Evolutionary conservation across 2,113 vertebrate genomes (phyloP).

Genomic region (Puffinus mauretanicus): DNA sequence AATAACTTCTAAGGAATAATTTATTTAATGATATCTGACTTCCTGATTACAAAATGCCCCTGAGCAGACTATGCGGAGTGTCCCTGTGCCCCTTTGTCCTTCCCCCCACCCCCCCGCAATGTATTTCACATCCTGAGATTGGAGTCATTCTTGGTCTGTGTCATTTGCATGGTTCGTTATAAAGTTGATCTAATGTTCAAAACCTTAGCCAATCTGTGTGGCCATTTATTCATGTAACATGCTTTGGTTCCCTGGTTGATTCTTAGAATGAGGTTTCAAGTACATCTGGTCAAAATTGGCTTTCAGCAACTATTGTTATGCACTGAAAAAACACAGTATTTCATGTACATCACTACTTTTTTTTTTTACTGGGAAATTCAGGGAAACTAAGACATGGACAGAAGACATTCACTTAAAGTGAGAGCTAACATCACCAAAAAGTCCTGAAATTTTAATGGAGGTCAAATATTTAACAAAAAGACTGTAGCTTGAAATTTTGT

Average conservation of each 20-base stretch:
- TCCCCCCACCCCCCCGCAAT: rapidly evolving
- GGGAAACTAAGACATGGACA: background rate
- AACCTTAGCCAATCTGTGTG: background rate
- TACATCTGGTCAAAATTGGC: background rate
- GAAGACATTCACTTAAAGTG: background rate
- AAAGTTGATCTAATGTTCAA: background rate
- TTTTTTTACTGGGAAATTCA: background rate
- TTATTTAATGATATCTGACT: background rate
- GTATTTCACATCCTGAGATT: background rate
- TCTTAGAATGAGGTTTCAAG: background rate
- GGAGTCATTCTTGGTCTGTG: background rate
- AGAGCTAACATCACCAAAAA: background rate
- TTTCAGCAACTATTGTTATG: background rate
- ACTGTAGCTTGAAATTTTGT: background rate
- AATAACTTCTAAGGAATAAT: background rate
- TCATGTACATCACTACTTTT: background rate
- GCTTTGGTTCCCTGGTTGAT: background rate
- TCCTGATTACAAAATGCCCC: background rate
- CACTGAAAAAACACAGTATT: background rate
- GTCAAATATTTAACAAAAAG: background rate
- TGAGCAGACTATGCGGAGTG: background rate
- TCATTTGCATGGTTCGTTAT: background rate
- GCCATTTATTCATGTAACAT: background rate
- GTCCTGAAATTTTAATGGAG: background rate
- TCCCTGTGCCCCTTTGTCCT: background rate